Evolutionary conservation across 1,140 invertebrate genomes (phyloP).

Genomic region (Drosophila baimaii): DNA sequence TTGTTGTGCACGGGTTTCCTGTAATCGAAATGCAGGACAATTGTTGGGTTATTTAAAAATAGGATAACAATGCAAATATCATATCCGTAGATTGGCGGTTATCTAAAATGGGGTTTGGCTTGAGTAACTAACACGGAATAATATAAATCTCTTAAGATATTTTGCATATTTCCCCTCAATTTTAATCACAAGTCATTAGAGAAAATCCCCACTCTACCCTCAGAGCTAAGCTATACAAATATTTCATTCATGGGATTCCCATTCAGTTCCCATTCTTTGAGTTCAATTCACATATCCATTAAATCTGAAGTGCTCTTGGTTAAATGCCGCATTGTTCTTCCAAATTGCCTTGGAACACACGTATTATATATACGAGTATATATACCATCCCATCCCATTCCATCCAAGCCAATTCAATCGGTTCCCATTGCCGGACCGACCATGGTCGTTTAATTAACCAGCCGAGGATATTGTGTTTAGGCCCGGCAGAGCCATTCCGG

Average conservation of each 20-base stretch:
- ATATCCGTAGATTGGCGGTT: too few relatives aligned
- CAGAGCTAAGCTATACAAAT: not conserved
- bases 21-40: conserved; percentile 20
- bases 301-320: conserved; percentile 18
- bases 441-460: conserved; percentile 65
- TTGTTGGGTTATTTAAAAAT: conserved; percentile 25
- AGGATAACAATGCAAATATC: conserved; percentile 18
- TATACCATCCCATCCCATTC: too few relatives aligned
- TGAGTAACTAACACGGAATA: not conserved
- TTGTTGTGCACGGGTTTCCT: conserved; percentile 27
- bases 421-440: conserved; percentile 33
- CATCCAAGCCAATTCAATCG: conserved; percentile 8
- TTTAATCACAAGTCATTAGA: not conserved
- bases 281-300: conserved; percentile 30
- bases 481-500: conserved; percentile 30
- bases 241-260: conserved; percentile 1
- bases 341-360: conserved; percentile 28
- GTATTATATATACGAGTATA: conserved; percentile 24
- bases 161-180: too few relatives aligned
- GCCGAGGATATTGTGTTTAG: conserved; percentile 45
- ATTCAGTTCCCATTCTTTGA: conserved; percentile 6
- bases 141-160: not conserved
- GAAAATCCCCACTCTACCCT: not conserved
- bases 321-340: conserved; percentile 33
- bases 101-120: not conserved